A percentile compares a stretch with the other conserved stretches of the same genome.
phyloP scores from a whole-genome alignment of 2,888 invertebrate genomes.

The Rhorus exstirpatorius region DNA sequence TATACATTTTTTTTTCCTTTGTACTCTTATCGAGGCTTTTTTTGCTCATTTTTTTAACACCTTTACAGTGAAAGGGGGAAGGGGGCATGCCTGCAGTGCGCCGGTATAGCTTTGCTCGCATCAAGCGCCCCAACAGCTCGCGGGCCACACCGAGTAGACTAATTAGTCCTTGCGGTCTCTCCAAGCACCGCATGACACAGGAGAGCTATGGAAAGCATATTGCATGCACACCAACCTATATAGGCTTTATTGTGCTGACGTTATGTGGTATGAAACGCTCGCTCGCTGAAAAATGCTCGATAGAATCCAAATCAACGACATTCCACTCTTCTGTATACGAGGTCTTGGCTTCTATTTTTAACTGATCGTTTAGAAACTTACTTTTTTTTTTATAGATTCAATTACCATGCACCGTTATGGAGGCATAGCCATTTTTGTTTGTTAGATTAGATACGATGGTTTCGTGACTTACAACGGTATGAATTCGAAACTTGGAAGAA shows the following conservation, averaged over 20 bases:
- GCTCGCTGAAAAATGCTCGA: conserved; percentile 1
- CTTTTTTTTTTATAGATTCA: too few species aligned
- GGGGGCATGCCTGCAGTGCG: conserved; percentile 3
- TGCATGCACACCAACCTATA: conserved; percentile 12
- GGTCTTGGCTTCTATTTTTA: not conserved
- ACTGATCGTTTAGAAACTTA: not conserved
- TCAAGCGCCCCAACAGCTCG: conserved; percentile 46
- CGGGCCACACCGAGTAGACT: conserved; percentile 56
- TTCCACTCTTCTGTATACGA: not conserved
- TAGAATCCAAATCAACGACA: conserved; percentile 23
- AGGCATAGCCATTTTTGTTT: too few species aligned
- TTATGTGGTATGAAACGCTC: not conserved
- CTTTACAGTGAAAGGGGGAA: not conserved
- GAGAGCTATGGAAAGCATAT: conserved; percentile 37
- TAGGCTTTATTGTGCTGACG: conserved; percentile 33
- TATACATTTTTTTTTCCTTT: not conserved
- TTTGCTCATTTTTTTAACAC: conserved; percentile 44
- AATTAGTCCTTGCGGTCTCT: conserved; percentile 64
- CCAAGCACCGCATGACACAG: conserved; percentile 17
- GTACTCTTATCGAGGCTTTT: not conserved
- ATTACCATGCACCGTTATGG: too few species aligned
- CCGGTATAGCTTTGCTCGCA: conserved; percentile 23
- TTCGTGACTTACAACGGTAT: too few species aligned
- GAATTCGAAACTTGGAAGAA: too few species aligned
- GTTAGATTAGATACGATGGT: too few species aligned